Conservation (phyloP, 2,797 vertebrate genomes). For the Sorex maritimensis region DNA sequence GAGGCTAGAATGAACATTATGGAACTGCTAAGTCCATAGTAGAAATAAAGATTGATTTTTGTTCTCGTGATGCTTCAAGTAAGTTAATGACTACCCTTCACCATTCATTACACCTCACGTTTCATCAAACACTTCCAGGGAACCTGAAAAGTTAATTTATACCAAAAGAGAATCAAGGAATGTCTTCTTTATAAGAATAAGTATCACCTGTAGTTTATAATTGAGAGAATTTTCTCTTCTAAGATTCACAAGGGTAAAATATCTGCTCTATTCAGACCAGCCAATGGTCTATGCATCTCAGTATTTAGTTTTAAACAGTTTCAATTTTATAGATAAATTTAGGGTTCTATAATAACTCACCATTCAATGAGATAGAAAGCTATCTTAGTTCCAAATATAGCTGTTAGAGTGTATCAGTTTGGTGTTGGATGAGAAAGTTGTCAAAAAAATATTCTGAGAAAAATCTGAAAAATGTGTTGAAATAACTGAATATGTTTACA, state of each 20-base stretch:
- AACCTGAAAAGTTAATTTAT: constrained; percentile 40
- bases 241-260: not conserved
- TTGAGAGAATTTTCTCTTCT: not conserved
- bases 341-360: not conserved
- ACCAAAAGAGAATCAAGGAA: constrained; percentile 18
- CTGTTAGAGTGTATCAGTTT: not conserved
- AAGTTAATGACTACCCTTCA: not conserved
- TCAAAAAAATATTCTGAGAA: not conserved
- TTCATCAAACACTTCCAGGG: constrained; percentile 10
- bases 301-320: constrained; percentile 1
- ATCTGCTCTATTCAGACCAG: not conserved
- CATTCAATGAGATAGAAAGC: constrained; percentile 14
- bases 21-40: not conserved
- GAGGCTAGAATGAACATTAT: not conserved
- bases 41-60: constrained; percentile 54
- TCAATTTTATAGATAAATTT: not conserved
- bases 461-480: not conserved
- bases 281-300: not conserved
- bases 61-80: not conserved
- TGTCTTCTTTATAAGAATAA: constrained; percentile 25
- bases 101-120: not conserved
- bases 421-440: not conserved
- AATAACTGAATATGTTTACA: not conserved
- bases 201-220: not conserved
- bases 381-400: not conserved